Percentiles rank a stretch among this genome's conserved stretches.
Conservation (phyloP, 2,113 vertebrate species). For the Lynx canadensis region DNA sequence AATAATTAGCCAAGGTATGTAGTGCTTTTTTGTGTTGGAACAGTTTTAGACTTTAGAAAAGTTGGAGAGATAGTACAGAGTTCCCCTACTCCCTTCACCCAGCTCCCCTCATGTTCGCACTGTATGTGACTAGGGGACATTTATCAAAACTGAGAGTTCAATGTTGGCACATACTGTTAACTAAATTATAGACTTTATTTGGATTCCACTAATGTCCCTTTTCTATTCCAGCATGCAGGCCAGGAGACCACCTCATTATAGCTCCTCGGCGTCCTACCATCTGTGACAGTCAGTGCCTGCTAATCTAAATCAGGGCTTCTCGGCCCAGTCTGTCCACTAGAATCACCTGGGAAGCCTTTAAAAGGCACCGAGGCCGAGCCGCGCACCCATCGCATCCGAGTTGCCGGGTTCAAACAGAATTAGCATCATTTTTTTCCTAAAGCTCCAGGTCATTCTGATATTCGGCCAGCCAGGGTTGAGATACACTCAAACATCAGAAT, state of each 20-base stretch:
- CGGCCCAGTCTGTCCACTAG: background rate
- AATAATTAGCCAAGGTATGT: background rate
- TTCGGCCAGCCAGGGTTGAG: background rate
- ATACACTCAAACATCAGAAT: background rate
- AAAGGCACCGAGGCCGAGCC: background rate
- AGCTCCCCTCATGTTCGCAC: background rate
- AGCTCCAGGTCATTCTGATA: background rate
- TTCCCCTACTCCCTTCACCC: background rate
- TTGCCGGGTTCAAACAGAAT: background rate
- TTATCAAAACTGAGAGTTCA: background rate
- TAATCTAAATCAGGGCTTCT: background rate
- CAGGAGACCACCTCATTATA: background rate
- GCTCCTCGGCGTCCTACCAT: rapidly evolving
- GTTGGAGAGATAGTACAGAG: background rate
- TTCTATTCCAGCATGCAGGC: background rate
- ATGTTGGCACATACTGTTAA: background rate
- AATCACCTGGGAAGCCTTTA: background rate
- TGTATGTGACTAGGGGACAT: background rate
- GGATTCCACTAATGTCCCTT: background rate
- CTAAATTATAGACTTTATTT: background rate
- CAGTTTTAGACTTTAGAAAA: background rate
- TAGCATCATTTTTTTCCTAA: background rate
- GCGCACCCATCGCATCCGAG: background rate
- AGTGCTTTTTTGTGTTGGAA: background rate
- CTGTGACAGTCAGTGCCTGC: background rate